Evolutionary conservation across 2,888 invertebrate species (phyloP).

Genomic region (Pyrrhosoma nymphula): DNA sequence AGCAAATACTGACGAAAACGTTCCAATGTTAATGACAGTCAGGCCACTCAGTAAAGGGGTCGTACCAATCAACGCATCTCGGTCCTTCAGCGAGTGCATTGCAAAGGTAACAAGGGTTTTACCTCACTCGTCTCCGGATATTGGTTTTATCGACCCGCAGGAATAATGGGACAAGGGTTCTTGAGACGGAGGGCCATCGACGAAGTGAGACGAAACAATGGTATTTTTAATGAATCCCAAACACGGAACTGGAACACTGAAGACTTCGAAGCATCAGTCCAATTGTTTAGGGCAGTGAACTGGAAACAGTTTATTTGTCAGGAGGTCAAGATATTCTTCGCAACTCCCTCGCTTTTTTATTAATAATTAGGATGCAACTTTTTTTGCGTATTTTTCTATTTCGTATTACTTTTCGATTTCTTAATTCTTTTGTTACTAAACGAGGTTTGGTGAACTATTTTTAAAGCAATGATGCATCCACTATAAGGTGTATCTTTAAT

Average conservation of each 20-base stretch:
- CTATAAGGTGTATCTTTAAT: too few relatives aligned
- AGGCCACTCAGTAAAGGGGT: neutral
- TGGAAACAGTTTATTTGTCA: neutral
- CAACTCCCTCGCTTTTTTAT: neutral
- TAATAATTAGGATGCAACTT: too few relatives aligned
- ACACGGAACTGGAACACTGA: neutral
- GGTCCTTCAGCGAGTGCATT: neutral
- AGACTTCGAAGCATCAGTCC: neutral
- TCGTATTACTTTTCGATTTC: too few relatives aligned
- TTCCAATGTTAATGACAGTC: neutral
- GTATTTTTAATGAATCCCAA: neutral
- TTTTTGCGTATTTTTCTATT: too few relatives aligned
- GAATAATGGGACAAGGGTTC: constrained; percentile 8
- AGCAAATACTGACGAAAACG: neutral
- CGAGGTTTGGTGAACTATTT: too few relatives aligned
- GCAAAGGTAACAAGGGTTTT: neutral
- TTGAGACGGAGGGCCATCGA: neutral
- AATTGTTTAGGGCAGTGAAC: neutral
- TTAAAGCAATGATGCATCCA: too few relatives aligned
- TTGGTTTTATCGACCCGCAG: constrained; percentile 25
- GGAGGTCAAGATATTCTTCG: neutral
- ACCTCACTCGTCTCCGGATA: neutral
- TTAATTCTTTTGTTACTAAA: too few relatives aligned
- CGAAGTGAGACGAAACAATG: neutral
- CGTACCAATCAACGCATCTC: neutral